Base-by-base conservation (phyloP, 1,140 invertebrate genomes). In the Teleopsis dalmanni region DNA sequence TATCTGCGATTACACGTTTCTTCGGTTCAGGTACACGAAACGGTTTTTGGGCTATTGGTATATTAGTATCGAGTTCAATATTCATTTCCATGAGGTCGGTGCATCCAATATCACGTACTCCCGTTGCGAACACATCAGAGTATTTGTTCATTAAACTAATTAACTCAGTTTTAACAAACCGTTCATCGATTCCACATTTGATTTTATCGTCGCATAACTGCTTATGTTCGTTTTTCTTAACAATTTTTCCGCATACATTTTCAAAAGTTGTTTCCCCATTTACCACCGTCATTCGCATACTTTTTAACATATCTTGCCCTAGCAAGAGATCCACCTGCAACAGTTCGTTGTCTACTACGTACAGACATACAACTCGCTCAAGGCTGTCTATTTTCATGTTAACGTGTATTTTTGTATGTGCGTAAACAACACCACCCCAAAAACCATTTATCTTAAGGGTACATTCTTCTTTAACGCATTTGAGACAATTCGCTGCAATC, bases 271-370 rank as follows among this genome's bases (percentile, higher is more conserved):
- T n/a, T n/a, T n/a, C n/a, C n/a, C n/a, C n/a, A n/a, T n/a, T n/a
- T n/a, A n/a, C n/a, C n/a, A n/a, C n/a, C n/a, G n/a, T n/a, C n/a
- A n/a, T n/a, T n/a, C n/a, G n/a, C n/a, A n/a, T n/a, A n/a, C n/a
- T n/a, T n/a, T n/a, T n/a, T n/a, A n/a, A n/a, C 5, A 48, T 6
- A 13, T 55, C 42, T 7, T 53, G 48, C 1, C 50, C 45, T 21
- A 57, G 18, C 16, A 57, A 13, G 2, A 51, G 29, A 11, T 53
- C 33, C n/a, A 38, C 23, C 38, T 35, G 3, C 14, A 41, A 41
- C 4, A 48, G 19, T 21, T 55, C 9, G 23, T 52, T 53, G 16
- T 46, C 46, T 19, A 44, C 48, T 10, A 52, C 22, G 22, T 52
- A 47, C n/a, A n/a, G n/a, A n/a, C 34, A 19, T 36, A 18, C 33